A percentile compares a stretch with the other conserved stretches of the same genome.
These are phyloP conservation scores for Papilio glaucus DNA, from an alignment of 1,140 invertebrate genomes.

Conservation along the genomic window DNA sequence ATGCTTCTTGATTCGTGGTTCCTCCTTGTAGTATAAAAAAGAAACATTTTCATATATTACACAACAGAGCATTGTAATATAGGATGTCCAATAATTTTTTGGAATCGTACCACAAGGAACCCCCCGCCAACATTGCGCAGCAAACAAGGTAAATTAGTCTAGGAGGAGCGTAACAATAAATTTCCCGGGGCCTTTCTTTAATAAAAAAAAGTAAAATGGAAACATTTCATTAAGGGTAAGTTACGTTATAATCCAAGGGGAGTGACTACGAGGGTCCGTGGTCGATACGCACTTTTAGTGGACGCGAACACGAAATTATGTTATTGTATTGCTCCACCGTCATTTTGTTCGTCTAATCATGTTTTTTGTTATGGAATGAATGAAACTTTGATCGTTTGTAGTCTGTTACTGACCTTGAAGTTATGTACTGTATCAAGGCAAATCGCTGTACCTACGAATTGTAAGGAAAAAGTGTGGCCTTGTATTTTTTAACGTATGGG, in stretches of 20 bases:
- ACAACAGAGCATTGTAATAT: not conserved
- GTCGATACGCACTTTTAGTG: conserved; percentile 17
- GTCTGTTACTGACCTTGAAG: not conserved
- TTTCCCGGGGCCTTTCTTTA: conserved; percentile 44
- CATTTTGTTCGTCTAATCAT: not conserved
- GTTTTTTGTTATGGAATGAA: not conserved
- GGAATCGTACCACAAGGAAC: conserved; percentile 13
- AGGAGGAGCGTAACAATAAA: conserved; percentile 40
- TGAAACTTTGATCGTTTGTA: conserved; percentile 4
- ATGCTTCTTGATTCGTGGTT: too few species aligned
- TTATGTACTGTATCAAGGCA: not conserved
- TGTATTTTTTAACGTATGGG: too few species aligned
- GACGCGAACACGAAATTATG: conserved; percentile 18
- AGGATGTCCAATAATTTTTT: not conserved
- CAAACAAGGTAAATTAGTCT: conserved; percentile 40
- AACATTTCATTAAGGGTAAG: conserved; percentile 42
- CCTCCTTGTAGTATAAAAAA: too few species aligned
- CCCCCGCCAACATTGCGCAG: not conserved
- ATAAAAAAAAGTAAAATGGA: conserved; percentile 42
- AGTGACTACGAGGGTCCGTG: conserved; percentile 28
- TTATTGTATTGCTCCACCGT: not conserved
- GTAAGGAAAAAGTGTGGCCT: too few species aligned
- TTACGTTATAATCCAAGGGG: conserved; percentile 40
- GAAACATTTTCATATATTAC: not conserved
- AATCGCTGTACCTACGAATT: too few species aligned